A percentile compares a stretch with the other conserved stretches of the same genome.
Conservation (phyloP, 1,140 invertebrate genomes). For the Panagrolaimus sp. region DNA sequence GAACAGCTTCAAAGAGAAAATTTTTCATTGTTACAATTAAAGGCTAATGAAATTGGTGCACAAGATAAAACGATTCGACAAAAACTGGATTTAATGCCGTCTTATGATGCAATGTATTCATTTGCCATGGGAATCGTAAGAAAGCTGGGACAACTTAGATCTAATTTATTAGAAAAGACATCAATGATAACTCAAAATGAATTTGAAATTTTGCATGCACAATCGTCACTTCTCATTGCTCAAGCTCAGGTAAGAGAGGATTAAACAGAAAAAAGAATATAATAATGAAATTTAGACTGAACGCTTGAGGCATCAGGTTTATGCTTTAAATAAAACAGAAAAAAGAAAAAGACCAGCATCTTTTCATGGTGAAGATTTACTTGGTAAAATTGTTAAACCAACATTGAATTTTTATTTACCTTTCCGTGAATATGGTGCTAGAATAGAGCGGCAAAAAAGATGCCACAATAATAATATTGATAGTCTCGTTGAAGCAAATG, state of each 20-base stretch:
- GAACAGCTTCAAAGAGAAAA: constrained; percentile 14
- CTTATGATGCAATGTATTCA: constrained; percentile 12
- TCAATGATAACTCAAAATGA: background rate
- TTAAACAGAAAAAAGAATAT: background rate
- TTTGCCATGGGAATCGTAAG: constrained; percentile 14
- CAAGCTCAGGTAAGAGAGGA: background rate
- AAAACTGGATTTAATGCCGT: constrained; percentile 5
- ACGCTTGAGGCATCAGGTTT: background rate
- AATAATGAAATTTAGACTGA: constrained; percentile 4
- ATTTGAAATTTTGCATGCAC: constrained; percentile 13
- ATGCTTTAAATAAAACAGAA: background rate
- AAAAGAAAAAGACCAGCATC: background rate
- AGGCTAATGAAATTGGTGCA: background rate
- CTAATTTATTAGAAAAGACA: background rate
- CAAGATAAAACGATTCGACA: background rate
- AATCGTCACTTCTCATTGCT: constrained; percentile 3
- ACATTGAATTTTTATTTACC: constrained; percentile 12
- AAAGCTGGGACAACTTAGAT: background rate
- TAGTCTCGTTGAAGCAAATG: background rate
- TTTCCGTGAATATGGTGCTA: background rate
- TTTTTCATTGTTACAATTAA: constrained; percentile 10
- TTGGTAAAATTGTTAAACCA: background rate
- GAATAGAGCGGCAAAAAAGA: constrained; percentile 1
- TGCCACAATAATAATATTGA: background rate
- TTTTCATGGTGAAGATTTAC: constrained; percentile 5